Percentiles rank a stretch among this genome's conserved stretches.
phyloP scores from a whole-genome alignment of 2,113 vertebrate genomes.

The Anoura caudifer region DNA sequence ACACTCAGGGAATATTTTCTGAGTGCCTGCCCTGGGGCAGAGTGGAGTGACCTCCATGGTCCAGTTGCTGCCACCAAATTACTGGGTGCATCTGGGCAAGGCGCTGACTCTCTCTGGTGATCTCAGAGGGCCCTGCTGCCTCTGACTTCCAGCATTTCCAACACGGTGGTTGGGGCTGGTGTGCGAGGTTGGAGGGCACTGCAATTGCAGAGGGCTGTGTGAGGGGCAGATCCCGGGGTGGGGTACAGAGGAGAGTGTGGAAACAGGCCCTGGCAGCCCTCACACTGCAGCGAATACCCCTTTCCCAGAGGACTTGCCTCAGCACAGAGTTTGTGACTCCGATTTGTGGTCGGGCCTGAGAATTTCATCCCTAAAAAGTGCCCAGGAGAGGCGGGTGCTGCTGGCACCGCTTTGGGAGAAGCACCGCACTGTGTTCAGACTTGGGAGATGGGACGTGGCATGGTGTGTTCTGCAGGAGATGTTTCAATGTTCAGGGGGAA shows the following conservation, averaged over 20 bases:
- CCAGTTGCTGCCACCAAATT: background rate
- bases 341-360: background rate
- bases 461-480: no score
- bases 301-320: background rate
- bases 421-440: background rate
- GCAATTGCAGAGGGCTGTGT: background rate
- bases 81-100: no score
- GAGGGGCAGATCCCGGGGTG: background rate
- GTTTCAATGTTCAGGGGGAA: background rate
- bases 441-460: background rate
- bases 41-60: background rate
- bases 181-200: rapidly evolving
- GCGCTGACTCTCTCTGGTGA: background rate
- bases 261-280: background rate
- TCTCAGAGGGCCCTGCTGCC: background rate
- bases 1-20: background rate
- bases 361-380: no score
- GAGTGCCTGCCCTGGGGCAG: background rate
- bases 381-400: background rate
- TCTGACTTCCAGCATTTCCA: background rate
- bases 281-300: rapidly evolving
- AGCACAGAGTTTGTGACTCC: background rate
- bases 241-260: rapidly evolving
- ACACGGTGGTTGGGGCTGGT: rapidly evolving
- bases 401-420: background rate